phyloP scores from a whole-genome alignment of 2,888 invertebrate species.

The Drosophila planitibia region DNA sequence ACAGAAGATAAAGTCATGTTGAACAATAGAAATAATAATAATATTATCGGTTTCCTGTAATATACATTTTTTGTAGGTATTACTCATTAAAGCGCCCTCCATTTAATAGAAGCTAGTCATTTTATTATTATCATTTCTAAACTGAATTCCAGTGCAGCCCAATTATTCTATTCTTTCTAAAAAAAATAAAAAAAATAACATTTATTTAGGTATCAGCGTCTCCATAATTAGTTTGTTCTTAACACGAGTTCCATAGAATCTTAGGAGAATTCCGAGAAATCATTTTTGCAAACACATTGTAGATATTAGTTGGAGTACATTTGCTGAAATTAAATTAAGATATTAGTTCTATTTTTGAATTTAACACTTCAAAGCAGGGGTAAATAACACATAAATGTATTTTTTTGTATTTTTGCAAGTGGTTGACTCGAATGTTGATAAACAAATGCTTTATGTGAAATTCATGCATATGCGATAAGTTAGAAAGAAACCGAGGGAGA shows the following conservation, averaged over 20 bases:
- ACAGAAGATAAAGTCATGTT: conserved; percentile 12
- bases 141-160: background rate
- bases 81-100: background rate
- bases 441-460: conserved; percentile 17
- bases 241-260: background rate
- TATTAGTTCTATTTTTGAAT: background rate
- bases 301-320: background rate
- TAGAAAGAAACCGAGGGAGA: background rate
- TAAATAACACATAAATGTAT: background rate
- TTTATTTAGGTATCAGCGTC: background rate
- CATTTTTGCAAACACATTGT: background rate
- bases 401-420: background rate
- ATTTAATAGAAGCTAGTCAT: background rate
- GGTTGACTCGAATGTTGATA: conserved; percentile 15
- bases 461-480: conserved; percentile 9
- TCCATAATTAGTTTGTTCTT: no score
- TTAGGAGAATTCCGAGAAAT: background rate
- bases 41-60: background rate
- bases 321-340: background rate
- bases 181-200: no score
- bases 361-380: background rate
- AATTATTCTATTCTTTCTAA: background rate
- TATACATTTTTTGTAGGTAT: background rate
- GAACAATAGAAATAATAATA: conserved; percentile 14
- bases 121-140: background rate